phyloP scores from a whole-genome alignment of 2,797 vertebrate species.

The Coluber constrictor region DNA sequence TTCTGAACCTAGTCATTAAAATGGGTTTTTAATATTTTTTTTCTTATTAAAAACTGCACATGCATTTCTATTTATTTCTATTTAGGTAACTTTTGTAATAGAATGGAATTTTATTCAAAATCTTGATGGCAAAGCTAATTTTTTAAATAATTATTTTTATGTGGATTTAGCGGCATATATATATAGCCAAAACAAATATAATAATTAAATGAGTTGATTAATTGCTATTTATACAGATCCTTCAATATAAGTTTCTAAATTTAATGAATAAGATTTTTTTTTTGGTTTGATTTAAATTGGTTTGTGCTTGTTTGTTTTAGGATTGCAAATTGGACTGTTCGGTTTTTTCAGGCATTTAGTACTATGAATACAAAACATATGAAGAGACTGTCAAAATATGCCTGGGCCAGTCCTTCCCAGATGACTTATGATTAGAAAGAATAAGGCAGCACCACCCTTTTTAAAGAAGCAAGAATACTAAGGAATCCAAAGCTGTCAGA shows the following conservation, averaged over 20 bases:
- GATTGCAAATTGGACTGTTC: neutral
- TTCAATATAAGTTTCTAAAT: no score
- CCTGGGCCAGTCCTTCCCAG: neutral
- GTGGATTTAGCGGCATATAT: neutral
- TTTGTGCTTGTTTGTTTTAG: neutral
- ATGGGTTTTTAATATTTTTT: neutral
- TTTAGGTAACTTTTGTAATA: neutral
- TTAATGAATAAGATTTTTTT: neutral
- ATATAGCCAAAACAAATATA: neutral
- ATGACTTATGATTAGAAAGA: neutral
- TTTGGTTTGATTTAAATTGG: neutral
- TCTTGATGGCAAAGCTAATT: neutral
- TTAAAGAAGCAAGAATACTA: neutral
- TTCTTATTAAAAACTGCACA: neutral
- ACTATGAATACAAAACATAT: neutral
- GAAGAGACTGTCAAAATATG: neutral
- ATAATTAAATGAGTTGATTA: neutral
- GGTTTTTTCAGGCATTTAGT: neutral
- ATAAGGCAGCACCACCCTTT: neutral
- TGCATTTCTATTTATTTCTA: neutral
- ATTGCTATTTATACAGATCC: neutral
- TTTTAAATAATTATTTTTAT: neutral
- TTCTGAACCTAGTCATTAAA: neutral
- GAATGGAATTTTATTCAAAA: neutral
- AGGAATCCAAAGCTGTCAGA: neutral